phyloP scores from a whole-genome alignment of 2,797 vertebrate genomes.

The Lepidocolaptes lacrymiger region DNA sequence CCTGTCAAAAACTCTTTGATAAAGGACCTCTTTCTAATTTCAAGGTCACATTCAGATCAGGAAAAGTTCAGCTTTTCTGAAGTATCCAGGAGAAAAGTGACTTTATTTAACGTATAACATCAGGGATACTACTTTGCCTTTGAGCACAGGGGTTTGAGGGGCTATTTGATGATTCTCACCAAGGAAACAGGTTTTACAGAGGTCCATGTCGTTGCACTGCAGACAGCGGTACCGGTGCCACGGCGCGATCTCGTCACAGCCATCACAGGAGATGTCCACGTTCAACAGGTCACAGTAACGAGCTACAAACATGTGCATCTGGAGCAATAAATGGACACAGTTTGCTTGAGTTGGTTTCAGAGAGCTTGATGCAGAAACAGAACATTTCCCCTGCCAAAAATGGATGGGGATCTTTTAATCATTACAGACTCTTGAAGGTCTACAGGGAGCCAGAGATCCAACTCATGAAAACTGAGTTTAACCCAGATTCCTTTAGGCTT shows the following conservation, averaged over 20 bases:
- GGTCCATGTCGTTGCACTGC: slow-evolving; percentile 97
- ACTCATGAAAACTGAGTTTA: background rate
- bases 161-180: slow-evolving; percentile 76
- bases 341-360: background rate
- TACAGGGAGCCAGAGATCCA: background rate
- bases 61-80: background rate
- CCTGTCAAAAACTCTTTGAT: background rate
- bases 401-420: background rate
- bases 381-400: background rate
- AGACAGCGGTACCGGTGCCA: slow-evolving; percentile 96
- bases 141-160: fast-evolving
- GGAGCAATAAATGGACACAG: background rate
- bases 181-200: slow-evolving; percentile 97
- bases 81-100: background rate
- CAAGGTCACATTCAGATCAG: background rate
- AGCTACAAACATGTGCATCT: slow-evolving; percentile 99
- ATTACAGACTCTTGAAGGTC: background rate
- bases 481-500: background rate
- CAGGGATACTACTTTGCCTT: background rate
- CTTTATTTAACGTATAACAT: background rate
- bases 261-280: slow-evolving; percentile 96
- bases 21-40: background rate
- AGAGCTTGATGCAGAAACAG: background rate
- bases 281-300: slow-evolving; percentile 95
- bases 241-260: slow-evolving; percentile 94